phyloP scores from a whole-genome alignment of 30 jellyfish, hydroid and myxozoan species.

The Cassiopea andromeda region DNA sequence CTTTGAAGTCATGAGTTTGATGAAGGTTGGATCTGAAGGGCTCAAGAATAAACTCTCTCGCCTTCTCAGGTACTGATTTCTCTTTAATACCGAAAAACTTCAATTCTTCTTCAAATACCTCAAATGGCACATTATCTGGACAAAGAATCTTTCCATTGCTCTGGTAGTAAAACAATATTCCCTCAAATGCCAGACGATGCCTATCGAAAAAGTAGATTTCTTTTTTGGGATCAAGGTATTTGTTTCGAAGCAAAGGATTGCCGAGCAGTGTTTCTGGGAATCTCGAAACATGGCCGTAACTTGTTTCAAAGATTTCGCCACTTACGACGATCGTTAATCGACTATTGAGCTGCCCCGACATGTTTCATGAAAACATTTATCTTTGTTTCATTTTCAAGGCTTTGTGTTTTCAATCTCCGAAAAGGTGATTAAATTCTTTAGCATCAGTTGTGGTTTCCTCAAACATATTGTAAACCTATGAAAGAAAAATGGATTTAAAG shows the following conservation, averaged over 20 bases:
- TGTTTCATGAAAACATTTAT: not conserved
- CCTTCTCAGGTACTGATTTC: slow-evolving; percentile 47
- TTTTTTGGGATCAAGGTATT: slow-evolving; percentile 49
- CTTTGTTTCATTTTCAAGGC: no score
- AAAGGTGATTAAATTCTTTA: no score
- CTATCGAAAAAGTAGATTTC: slow-evolving; percentile 74
- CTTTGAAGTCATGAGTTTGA: slow-evolving; percentile 16
- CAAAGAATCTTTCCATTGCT: slow-evolving; percentile 77
- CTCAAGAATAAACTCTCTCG: slow-evolving; percentile 62
- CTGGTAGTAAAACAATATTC: slow-evolving; percentile 73
- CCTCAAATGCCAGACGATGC: slow-evolving; percentile 92
- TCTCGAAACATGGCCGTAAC: slow-evolving; percentile 53
- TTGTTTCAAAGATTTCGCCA: slow-evolving; percentile 65
- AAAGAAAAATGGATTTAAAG: no score
- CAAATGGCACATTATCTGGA: slow-evolving; percentile 92
- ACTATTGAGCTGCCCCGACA: slow-evolving; percentile 2
- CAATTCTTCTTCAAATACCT: slow-evolving; percentile 83
- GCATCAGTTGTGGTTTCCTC: no score
- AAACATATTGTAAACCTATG: no score
- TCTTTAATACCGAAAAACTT: slow-evolving; percentile 77
- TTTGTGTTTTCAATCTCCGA: no score
- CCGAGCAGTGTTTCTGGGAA: slow-evolving; percentile 86
- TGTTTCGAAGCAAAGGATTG: slow-evolving; percentile 65
- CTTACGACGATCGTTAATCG: slow-evolving; percentile 77
- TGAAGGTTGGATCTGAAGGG: not conserved